Base-by-base conservation (phyloP, 2,888 invertebrate genomes). In the Octodonta nipae region DNA sequence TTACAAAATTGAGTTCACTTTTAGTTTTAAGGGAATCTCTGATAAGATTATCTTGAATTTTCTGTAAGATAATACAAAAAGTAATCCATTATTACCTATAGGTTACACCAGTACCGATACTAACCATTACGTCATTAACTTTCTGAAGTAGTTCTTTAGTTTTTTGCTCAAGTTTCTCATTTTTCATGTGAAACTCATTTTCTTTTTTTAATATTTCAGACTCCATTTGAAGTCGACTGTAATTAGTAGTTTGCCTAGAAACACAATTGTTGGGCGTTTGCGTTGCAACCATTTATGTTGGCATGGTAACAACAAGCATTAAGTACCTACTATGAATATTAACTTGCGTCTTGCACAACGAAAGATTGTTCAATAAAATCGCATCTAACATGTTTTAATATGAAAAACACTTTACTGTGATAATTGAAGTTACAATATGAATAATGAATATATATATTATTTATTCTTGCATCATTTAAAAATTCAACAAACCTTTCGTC, bases 41-140 rank as follows among this genome's bases (percentile, higher is more conserved):
- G 15, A 53, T 42, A 4, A 55, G 28, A 35, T 45, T 48, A 8
- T 54, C 54, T 43, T 56, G 53, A 28, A 52, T 50, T 51, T 54
- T 56, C 54, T 55, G 28, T 28, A 45, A 47, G 30, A 22, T 30
- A 28, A 22, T 13, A 14, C 15, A n/a, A 20, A 22, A 15, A 32
- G 10, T 32, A 32, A 16, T 2, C 15, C 2, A 3, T 28, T 4
- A 13, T 33, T 28, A 14, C 8, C 15, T 33, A 22, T 7, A 24
- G 8, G 13, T n/a, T 15, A 30, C 27, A 4, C 11, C 13, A 16
- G 20, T 35, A 34, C 15, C 16, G 13, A 27, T 31, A 26, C 41
- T 40, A 40, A 60, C 61, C 55, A 59, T 56, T 16, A 61, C 58
- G 40, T 51, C 50, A 32, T 60, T 56, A 4, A 60, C 60, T 52